Evolutionary conservation across 2,888 invertebrate species (phyloP), one percentile per base, ranked within the genome.

Genomic region (Caenorhabditis sp.): DNA sequence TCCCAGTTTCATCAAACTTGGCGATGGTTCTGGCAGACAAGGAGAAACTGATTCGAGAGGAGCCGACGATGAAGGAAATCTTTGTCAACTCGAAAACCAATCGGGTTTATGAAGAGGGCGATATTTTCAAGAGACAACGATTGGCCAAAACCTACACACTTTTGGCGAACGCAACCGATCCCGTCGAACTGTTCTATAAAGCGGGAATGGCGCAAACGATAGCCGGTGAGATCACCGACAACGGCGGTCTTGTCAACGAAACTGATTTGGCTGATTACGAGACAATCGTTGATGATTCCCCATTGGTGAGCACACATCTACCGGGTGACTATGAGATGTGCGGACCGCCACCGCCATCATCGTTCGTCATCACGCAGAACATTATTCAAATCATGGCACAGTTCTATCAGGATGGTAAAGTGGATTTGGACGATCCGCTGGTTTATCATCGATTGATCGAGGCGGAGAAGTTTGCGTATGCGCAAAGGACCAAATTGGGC

Each of bases 391-490:
- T 95, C 57, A 90, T 97, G 62, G 89, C 90, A 64, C 91, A 83
- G 51, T 86, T 83, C 75, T 84, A 85, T 68, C 66, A 75, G 37
- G 77, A 77, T 64, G 71, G 76, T 23, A 63, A 77, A 43, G 81
- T 83, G 21, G 82, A 84, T 69, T 70, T 85, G 62, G 75, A 84
- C 69, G 81, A 88, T 70, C 80, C 84, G 14, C 79, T 88, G 0
- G 92, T 93, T 1, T 93, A 93, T 91, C 97, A 97, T 83, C 91
- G 94, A 76, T 90, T 95, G 75, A 90, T 93, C 12, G 97, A 97
- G 88, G 91, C 93, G 6, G 93, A 95, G 89, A 97, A 97, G 88
- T 95, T 92, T 90, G 95, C 93, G 19, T 95, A 93, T 88, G 95
- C 94, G 0, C 91, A 92, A 85, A 66, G 86, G 50, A 83, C 86